These are phyloP conservation scores for Probosciger aterrimus DNA, from an alignment of 2,113 vertebrate species.

Conservation along the genomic window DNA sequence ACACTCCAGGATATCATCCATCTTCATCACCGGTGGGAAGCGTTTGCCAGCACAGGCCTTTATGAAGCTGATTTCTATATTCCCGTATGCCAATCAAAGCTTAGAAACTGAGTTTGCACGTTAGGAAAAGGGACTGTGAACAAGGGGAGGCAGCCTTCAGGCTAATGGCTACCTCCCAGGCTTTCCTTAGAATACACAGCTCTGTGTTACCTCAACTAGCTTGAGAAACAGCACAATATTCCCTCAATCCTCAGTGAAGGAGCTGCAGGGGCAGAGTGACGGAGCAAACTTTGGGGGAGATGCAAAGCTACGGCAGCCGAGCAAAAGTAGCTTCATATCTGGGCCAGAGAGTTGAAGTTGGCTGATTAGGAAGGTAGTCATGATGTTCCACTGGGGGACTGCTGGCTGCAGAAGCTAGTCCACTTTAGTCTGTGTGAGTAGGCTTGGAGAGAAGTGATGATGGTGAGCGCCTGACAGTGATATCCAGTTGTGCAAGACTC, in stretches of 20 bases:
- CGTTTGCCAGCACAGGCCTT: neutral
- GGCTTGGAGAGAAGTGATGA: neutral
- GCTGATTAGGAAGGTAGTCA: neutral
- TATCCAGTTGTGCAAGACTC: neutral
- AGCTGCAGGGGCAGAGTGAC: neutral
- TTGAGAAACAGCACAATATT: neutral
- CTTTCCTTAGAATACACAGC: neutral
- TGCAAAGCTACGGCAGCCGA: neutral
- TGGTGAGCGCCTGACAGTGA: neutral
- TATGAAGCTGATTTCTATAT: conserved; percentile 47
- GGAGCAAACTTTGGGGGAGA: neutral
- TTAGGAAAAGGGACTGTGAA: neutral
- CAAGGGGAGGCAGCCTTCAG: neutral
- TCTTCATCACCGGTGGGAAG: conserved; percentile 50
- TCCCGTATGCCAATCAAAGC: conserved; percentile 27
- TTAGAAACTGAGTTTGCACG: neutral
- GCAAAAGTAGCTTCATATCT: rapidly evolving
- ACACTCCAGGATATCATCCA: conserved; percentile 35
- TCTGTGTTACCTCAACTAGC: neutral
- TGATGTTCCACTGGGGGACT: neutral
- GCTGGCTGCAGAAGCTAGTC: neutral
- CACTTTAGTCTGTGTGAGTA: neutral
- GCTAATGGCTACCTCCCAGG: neutral
- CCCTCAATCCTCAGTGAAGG: neutral
- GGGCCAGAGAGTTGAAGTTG: neutral